Evolutionary conservation across 2,113 vertebrate species (phyloP).

Genomic region (Calyptomena viridis): DNA sequence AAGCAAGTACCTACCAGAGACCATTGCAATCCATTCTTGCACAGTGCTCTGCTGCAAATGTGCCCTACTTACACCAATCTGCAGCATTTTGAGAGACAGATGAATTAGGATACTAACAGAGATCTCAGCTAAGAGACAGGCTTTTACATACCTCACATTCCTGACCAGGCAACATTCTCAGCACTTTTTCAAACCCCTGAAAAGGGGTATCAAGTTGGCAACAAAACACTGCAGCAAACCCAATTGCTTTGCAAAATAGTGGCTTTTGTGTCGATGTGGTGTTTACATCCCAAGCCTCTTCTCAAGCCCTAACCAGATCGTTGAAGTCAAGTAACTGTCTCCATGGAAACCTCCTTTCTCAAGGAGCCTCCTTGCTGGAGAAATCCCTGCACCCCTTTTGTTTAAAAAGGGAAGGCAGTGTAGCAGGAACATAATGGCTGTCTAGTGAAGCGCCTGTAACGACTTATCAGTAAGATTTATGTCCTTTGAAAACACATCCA

Average conservation of each 20-base stretch:
- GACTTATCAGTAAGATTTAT: neutral
- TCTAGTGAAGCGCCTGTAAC: neutral
- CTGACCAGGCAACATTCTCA: neutral
- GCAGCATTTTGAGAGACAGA: neutral
- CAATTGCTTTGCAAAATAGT: neutral
- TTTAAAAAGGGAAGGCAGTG: neutral
- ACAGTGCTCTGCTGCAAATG: neutral
- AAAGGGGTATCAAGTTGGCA: neutral
- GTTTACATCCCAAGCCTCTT: neutral
- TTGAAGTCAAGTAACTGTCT: slow-evolving; percentile 9
- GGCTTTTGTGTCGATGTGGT: neutral
- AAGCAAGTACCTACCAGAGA: neutral
- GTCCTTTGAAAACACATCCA: neutral
- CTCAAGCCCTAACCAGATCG: neutral
- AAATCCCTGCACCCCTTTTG: neutral
- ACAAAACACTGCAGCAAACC: neutral
- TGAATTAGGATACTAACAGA: neutral
- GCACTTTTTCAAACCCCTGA: neutral
- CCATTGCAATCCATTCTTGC: neutral
- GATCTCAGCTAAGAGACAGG: neutral
- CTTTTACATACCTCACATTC: neutral
- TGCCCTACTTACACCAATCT: neutral
- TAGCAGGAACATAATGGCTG: neutral
- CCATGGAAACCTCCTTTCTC: slow-evolving; percentile 49
- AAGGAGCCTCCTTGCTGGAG: neutral